These are phyloP conservation scores for Scelioninae gen. 2 DNA, from an alignment of 2,888 invertebrate genomes.

Conservation along the genomic window DNA sequence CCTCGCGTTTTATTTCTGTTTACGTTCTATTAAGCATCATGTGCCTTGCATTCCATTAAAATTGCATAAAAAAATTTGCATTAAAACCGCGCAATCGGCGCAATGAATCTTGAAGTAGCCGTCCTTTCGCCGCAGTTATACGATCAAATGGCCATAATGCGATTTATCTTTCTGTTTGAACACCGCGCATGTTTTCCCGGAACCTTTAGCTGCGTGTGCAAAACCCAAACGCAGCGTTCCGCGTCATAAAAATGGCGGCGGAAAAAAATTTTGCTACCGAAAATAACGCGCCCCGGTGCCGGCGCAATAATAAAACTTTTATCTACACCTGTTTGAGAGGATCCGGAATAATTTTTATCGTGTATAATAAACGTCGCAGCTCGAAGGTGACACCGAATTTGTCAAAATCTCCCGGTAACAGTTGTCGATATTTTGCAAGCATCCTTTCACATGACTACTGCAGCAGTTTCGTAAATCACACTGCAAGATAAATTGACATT, in stretches of 20 bases:
- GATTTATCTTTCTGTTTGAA: constrained; percentile 17
- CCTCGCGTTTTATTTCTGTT: too few species aligned
- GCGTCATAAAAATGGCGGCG: constrained; percentile 13
- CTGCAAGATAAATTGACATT: constrained; percentile 61
- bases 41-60: constrained; percentile 18
- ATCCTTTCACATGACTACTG: constrained; percentile 60
- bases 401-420: constrained; percentile 56
- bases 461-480: constrained; percentile 60
- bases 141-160: constrained; percentile 15
- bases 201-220: constrained; percentile 4
- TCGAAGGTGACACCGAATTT: constrained; percentile 58
- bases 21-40: too few species aligned
- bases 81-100: constrained; percentile 22
- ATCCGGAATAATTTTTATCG: constrained; percentile 52
- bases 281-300: constrained; percentile 25
- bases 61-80: constrained; percentile 18
- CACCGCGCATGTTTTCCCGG: constrained; percentile 5
- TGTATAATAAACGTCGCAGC: constrained; percentile 55
- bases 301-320: constrained; percentile 42
- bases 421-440: constrained; percentile 59
- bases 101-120: constrained; percentile 28
- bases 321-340: constrained; percentile 29
- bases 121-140: not conserved
- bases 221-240: constrained; percentile 6
- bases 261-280: constrained; percentile 13